Evolutionary conservation across 2,113 vertebrate species (phyloP).

Genomic region (Tyto alba): DNA sequence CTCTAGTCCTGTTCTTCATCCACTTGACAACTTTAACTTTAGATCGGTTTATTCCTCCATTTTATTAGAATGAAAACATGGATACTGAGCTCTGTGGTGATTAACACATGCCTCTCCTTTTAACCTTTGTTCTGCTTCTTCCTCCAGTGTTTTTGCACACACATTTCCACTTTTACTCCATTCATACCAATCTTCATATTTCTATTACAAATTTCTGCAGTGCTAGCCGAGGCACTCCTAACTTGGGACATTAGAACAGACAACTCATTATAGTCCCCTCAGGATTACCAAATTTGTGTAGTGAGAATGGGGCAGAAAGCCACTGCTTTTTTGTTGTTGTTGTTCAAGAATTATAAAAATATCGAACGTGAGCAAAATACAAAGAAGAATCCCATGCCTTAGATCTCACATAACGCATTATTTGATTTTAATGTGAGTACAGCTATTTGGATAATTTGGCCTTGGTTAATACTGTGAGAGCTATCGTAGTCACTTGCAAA

Average conservation of each 20-base stretch:
- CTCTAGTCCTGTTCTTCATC: background rate
- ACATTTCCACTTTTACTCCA: background rate
- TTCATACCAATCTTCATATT: background rate
- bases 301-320: background rate
- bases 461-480: background rate
- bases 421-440: background rate
- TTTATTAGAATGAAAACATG: background rate
- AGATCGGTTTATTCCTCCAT: background rate
- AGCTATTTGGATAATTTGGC: background rate
- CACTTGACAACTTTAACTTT: background rate
- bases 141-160: background rate
- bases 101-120: background rate
- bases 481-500: background rate
- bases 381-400: background rate
- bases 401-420: background rate
- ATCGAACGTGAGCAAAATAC: background rate
- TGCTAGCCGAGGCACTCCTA: background rate
- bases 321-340: background rate
- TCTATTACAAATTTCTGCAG: background rate
- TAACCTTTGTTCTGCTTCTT: background rate
- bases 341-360: background rate
- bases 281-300: background rate
- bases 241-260: background rate
- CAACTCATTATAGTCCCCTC: background rate
- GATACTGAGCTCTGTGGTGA: background rate